A percentile compares a stretch with the other conserved stretches of the same genome.
Conservation (phyloP, 2,888 invertebrate genomes). For the Mamestra brassicae region DNA sequence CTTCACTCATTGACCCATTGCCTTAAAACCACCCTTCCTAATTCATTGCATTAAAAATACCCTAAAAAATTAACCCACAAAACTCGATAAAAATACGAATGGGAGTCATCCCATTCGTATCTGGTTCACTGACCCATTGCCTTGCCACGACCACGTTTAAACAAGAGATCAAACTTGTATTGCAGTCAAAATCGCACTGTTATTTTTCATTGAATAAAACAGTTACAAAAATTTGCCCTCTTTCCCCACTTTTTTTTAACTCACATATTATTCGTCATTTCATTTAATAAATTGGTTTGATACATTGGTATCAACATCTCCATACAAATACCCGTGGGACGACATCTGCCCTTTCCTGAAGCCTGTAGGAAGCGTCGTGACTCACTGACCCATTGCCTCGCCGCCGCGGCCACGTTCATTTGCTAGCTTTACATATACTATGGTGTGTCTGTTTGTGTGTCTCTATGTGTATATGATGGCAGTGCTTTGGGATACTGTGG, state of each 20-base stretch:
- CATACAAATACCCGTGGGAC: constrained; percentile 60
- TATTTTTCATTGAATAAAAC: too few relatives aligned
- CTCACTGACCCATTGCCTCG: constrained; percentile 85
- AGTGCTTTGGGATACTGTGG: neutral
- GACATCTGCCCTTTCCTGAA: constrained; percentile 84
- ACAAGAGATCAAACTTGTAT: too few relatives aligned
- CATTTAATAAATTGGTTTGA: too few relatives aligned
- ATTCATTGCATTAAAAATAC: neutral
- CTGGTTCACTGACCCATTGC: too few relatives aligned
- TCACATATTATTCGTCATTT: too few relatives aligned
- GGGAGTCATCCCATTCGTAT: too few relatives aligned
- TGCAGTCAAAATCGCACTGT: too few relatives aligned
- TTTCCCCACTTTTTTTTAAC: too few relatives aligned
- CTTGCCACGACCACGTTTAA: too few relatives aligned
- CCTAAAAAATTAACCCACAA: neutral
- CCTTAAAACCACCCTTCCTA: neutral
- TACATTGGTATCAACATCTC: constrained; percentile 66
- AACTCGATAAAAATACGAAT: too few relatives aligned
- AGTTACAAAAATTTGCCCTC: neutral
- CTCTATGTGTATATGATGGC: constrained; percentile 37
- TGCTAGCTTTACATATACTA: constrained; percentile 56
- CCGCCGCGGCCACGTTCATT: constrained; percentile 69
- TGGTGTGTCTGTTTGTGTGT: constrained; percentile 30
- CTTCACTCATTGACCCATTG: too few relatives aligned
- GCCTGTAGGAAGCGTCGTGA: constrained; percentile 85